Base-by-base conservation (phyloP, 2,797 vertebrate genomes). In the Luscinia luscinia region DNA sequence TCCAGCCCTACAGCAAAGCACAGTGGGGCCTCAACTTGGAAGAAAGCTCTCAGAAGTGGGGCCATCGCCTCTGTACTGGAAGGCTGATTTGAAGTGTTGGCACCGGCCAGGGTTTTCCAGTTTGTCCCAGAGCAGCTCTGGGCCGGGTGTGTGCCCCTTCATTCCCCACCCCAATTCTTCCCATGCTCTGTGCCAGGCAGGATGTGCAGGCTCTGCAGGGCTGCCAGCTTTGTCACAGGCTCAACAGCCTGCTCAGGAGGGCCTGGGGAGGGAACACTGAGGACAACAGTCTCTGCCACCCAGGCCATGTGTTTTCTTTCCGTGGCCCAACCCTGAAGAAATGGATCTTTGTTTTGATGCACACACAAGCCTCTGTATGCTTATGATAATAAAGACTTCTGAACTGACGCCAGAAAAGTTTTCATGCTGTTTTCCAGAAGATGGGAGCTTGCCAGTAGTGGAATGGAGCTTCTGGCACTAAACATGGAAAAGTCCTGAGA, bases 371-470 rank as follows among this genome's bases (percentile, higher is more conserved):
- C 46, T 95, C 84, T 87, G 87, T 91, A 95, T 87, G 51, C 61
- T 92, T 95, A 94, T 89, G 84, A 67, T 82, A 95, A 94, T 93
- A 96, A 97, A 97, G 72, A 83, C 62, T 67, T 90, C 59, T 93
- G 75, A 90, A 95, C 68, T 32, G 7, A 79, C 6, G 69, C 63
- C 63, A 81, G 74, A 52, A 64, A 73, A 59, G 72, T 89, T 93
- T 89, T 72, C 1, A 2, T 6, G 9, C 82, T 93, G 34, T 91
- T 92, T 96, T 85, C 34, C 62, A 77, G 64, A 77, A 84, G 48
- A 84, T 28, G 63, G 49, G 67, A 89, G 21, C 38, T 73, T 8
- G 13, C 59, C 89, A 82, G 5, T 12, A 83, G 9, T 55, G 48
- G 55, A 91, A 78, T 52, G 46, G 52, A 93, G 26, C 49, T 74